These are phyloP conservation scores for Pycnomerus fuliginosus DNA, from an alignment of 2,888 invertebrate genomes.

Conservation along the genomic window DNA sequence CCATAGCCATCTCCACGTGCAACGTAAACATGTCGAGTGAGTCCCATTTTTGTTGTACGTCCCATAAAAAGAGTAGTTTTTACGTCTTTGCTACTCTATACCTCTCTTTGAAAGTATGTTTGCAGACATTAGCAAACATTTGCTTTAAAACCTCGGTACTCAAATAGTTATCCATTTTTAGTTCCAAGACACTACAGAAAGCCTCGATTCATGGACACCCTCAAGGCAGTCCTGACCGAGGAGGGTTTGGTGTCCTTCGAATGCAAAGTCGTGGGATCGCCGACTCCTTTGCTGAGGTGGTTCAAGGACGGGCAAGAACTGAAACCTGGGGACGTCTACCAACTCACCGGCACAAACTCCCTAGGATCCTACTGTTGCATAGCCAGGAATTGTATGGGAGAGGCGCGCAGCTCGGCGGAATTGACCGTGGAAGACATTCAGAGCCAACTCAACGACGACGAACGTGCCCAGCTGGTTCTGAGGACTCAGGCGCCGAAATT, in stretches of 20 bases:
- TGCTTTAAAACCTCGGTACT: neutral
- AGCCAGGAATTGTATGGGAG: conserved; percentile 88
- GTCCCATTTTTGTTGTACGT: no score
- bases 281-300: conserved; percentile 84
- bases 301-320: conserved; percentile 91
- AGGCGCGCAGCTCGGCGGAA: conserved; percentile 82
- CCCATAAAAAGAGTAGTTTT: no score
- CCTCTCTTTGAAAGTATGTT: no score
- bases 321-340: conserved; percentile 90
- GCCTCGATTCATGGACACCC: conserved; percentile 86
- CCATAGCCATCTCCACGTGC: conserved; percentile 74
- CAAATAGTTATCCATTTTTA: conserved; percentile 49
- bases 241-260: conserved; percentile 91
- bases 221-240: conserved; percentile 86
- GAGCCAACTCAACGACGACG: conserved; percentile 84
- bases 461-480: conserved; percentile 71
- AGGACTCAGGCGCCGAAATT: conserved; percentile 83
- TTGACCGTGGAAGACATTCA: conserved; percentile 89
- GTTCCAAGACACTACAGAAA: conserved; percentile 89
- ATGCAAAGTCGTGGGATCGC: conserved; percentile 90
- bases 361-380: conserved; percentile 87
- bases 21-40: conserved; percentile 77
- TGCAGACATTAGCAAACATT: neutral
- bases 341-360: conserved; percentile 86
- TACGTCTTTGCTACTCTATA: no score